These are phyloP conservation scores for Brenthis daphne DNA, from an alignment of 2,888 invertebrate species.

Conservation along the genomic window DNA sequence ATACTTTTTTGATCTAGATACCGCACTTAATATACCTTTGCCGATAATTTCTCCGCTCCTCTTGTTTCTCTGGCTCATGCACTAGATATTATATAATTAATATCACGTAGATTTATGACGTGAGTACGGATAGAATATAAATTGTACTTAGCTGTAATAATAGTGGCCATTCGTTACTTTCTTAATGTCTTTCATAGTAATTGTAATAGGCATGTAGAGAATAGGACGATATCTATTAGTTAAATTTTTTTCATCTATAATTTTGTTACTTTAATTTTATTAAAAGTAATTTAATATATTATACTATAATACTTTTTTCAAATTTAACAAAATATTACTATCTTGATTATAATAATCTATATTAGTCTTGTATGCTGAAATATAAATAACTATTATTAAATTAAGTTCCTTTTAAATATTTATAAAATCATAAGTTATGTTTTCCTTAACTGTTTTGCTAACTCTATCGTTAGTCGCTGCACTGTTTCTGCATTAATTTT, in stretches of 20 bases:
- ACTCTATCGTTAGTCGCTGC: constrained; percentile 47
- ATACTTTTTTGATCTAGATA: too few species aligned
- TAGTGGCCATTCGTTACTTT: constrained; percentile 25
- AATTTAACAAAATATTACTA: too few species aligned
- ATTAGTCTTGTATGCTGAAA: too few species aligned
- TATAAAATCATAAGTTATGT: neutral
- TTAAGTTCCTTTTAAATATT: neutral
- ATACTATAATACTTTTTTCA: too few species aligned
- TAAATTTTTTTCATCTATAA: neutral
- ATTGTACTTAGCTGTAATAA: constrained; percentile 57
- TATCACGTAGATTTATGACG: constrained; percentile 74
- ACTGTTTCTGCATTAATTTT: constrained; percentile 76
- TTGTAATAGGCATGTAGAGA: constrained; percentile 3
- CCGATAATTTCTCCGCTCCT: constrained; percentile 1
- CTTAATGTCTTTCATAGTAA: constrained; percentile 9
- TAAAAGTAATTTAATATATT: too few species aligned
- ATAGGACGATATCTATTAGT: constrained; percentile 2
- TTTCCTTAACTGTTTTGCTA: constrained; percentile 25
- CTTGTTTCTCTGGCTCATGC: constrained; percentile 59
- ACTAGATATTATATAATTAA: constrained; percentile 67
- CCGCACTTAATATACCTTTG: neutral
- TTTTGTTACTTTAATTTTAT: too few species aligned
- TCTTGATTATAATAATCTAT: too few species aligned
- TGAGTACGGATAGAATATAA: constrained; percentile 73
- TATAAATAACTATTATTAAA: neutral